Conservation (phyloP, 2,113 vertebrate species). For the Carettochelys insculpta region DNA sequence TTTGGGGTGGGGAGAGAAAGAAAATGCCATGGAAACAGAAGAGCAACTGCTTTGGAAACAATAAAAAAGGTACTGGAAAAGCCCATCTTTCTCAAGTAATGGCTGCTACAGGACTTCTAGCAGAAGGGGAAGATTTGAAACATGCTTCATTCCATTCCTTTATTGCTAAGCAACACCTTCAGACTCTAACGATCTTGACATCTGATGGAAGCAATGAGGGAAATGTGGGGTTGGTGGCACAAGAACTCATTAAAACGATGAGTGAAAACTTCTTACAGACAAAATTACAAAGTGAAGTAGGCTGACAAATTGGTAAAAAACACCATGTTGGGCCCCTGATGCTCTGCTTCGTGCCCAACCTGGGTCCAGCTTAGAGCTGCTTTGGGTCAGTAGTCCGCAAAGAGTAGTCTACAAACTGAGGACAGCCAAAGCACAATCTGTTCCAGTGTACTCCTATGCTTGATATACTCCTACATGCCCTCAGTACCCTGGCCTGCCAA, state of each 20-base stretch:
- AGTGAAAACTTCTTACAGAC: not conserved
- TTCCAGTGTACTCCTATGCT: not conserved
- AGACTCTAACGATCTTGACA: constrained; percentile 8
- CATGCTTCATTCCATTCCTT: not conserved
- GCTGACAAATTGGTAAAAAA: not conserved
- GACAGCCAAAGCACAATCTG: not conserved
- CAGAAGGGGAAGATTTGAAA: constrained; percentile 26
- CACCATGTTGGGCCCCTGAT: accelerated
- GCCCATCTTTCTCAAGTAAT: constrained; percentile 29
- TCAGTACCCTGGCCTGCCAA: no score
- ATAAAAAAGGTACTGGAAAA: constrained; percentile 47
- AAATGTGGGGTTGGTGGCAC: not conserved
- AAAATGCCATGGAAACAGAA: constrained; percentile 3
- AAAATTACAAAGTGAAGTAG: not conserved
- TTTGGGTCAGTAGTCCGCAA: not conserved
- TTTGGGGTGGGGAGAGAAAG: not conserved
- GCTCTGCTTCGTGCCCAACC: not conserved
- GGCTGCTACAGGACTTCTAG: constrained; percentile 19
- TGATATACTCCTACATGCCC: not conserved
- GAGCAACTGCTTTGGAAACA: constrained; percentile 46
- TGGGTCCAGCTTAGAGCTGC: not conserved
- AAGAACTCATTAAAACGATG: not conserved
- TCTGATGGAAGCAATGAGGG: constrained; percentile 34
- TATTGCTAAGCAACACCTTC: constrained; percentile 60
- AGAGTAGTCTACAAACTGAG: no score